Conservation (phyloP, 2,888 invertebrate genomes). For the Cheilosia scutellata region DNA sequence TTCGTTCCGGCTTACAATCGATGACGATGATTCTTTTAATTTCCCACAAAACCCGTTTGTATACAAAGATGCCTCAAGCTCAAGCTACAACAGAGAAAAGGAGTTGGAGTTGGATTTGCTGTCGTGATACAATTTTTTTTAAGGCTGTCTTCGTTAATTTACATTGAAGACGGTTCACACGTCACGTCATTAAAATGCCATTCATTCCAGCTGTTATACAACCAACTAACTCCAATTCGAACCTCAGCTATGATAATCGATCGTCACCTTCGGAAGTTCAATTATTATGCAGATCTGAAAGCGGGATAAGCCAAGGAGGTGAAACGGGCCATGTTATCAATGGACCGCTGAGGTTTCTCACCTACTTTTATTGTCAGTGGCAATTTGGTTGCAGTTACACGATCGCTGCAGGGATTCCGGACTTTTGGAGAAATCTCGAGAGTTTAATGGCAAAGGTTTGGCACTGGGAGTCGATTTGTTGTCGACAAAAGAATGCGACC, state of each 20-base stretch:
- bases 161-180: constrained; percentile 39
- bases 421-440: constrained; percentile 2
- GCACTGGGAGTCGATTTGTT: constrained; percentile 7
- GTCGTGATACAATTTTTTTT: constrained; percentile 68
- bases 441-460: constrained; percentile 50
- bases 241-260: constrained; percentile 41
- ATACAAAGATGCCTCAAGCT: constrained; percentile 42
- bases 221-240: constrained; percentile 31
- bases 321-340: constrained; percentile 54
- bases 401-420: constrained; percentile 27
- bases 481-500: constrained; percentile 26
- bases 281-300: constrained; percentile 61
- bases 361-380: constrained; percentile 55
- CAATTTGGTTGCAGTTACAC: constrained; percentile 59
- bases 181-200: constrained; percentile 74
- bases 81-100: constrained; percentile 21
- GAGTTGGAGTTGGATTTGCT: constrained; percentile 40
- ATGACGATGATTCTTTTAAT: constrained; percentile 54
- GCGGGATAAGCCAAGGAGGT: constrained; percentile 47
- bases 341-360: constrained; percentile 38
- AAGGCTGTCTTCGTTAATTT: not conserved
- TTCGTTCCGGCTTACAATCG: constrained; percentile 55
- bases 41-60: constrained; percentile 62
- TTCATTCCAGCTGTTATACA: constrained; percentile 74
- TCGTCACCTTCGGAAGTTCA: constrained; percentile 67